Evolutionary conservation across 64 coral and sea anemone species (phyloP), one percentile per base, ranked within the genome.

Genomic region (Platygyra sinensis): DNA sequence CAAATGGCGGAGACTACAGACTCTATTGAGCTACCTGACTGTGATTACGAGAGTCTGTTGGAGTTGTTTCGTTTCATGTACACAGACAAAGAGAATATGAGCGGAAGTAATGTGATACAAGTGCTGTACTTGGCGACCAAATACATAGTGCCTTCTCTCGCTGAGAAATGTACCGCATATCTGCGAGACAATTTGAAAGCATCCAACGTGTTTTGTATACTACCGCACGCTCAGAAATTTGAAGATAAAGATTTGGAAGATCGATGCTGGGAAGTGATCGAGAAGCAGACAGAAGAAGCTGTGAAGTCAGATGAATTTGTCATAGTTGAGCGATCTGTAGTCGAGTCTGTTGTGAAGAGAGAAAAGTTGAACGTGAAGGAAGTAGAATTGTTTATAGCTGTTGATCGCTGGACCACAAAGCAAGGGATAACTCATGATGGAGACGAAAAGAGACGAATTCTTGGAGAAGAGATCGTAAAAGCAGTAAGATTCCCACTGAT

Each of bases 101-200:
- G 4, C 65, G 65, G n/a, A 69, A 69, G 65, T 10, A 82, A 82
- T 25, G 59, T 82, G 5, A 82, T 82, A 30, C 79, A 18, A 62
- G 79, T 82, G 25, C 16, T 82, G 60, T 82, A 82, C 79, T 82
- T 82, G 17, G 79, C 59, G 79, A 63, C 64, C 29, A 82, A 82
- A 63, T 82, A 82, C 17, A 11, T 82, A 27, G 57, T 82, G 15
- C 59, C 79, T 32, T 62, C 28, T 22, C 79, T 82, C 5, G 57
- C 15, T 10, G 79, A 63, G n/a, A 82, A 82, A 82, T 82, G 60
- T 25, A 54, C 25, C 18, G 79, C 36, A 62, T 82, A 62, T 63
- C 30, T 82, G 0, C 59, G 57, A 38, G 29, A 62, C 15, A 82
- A 62, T 59, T 17, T 82, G 60, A 3, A 30, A 0, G 54, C 57